A percentile compares a stretch with the other conserved stretches of the same genome.
Conservation (phyloP, 2,797 vertebrate genomes). For the Parotocinclus haroldoi region DNA sequence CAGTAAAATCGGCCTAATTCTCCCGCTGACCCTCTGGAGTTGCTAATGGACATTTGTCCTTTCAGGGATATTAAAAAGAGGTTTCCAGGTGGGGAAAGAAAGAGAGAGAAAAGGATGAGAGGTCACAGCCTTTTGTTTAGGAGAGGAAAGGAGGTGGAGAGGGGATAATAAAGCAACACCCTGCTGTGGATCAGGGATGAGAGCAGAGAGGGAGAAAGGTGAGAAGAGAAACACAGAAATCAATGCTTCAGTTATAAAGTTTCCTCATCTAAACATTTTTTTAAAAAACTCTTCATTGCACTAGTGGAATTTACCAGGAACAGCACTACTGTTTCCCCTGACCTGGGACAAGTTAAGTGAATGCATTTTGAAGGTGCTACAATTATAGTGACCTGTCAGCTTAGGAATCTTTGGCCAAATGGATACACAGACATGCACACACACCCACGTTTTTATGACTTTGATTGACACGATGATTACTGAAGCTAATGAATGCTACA, state of each 20-base stretch:
- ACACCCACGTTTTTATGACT: no score
- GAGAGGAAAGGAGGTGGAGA: constrained; percentile 60
- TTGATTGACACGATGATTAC: no score
- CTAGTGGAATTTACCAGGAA: not conserved
- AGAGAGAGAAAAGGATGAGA: constrained; percentile 54
- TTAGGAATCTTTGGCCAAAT: constrained; percentile 20
- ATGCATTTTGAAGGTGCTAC: no score
- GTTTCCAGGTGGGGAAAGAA: constrained; percentile 63
- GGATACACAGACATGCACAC: constrained; percentile 7
- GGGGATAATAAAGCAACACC: constrained; percentile 51
- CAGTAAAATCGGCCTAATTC: constrained; percentile 27
- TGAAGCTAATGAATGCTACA: no score
- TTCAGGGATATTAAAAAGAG: constrained; percentile 65
- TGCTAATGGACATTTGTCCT: constrained; percentile 55
- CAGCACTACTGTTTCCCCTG: not conserved
- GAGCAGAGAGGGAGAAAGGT: constrained; percentile 27
- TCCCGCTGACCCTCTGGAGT: constrained; percentile 38
- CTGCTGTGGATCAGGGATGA: constrained; percentile 42
- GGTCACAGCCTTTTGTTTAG: constrained; percentile 52
- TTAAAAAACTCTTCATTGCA: not conserved
- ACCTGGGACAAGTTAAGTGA: no score
- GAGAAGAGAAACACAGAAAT: constrained; percentile 5
- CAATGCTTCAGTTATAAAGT: constrained; percentile 10
- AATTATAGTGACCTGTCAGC: no score
- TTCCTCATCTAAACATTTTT: constrained; percentile 22